Base-by-base conservation (phyloP, 2,888 invertebrate species). In the Anthophora plumipes region DNA sequence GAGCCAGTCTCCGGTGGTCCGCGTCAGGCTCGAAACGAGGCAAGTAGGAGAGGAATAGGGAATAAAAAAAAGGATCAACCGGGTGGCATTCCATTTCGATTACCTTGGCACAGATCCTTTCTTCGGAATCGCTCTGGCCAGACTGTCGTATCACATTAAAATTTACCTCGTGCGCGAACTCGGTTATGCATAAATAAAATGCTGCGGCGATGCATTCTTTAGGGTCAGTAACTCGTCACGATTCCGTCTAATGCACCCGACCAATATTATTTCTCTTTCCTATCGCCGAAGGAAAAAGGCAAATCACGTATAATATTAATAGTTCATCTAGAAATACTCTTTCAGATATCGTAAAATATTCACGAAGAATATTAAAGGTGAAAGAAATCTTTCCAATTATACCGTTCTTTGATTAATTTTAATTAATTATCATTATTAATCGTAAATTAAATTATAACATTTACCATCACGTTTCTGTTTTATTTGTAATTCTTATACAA, bases 171-270 rank as follows among this genome's bases (percentile, higher is more conserved):
- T 75, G 79, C 76, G 78, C 85, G 85, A 86, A 83, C 83, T 83
- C 85, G 82, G 68, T 84, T 85, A 89, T 89, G 85, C 85, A 89
- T 88, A 88, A 84, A 88, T 89, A 81, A 86, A 81, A 78, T n/a
- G 69, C 64, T 55, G 50, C 69, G 31, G 63, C 72, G 72, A 76
- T 81, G 73, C 81, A 81, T 84, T 85, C 80, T 67, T 84, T 76
- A 64, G 76, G 81, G 81, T 86, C 84, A 69, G 77, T 85, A 84
- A 86, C 81, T 79, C 79, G 70, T 69, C 4, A 31, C 43, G 55
- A 68, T 57, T 57, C 39, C 52, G 52, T 71, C 81, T 67, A 76
- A 64, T 41, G 52, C 64, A 60, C 48, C 48, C 70, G 63, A 20
- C 31, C 20, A 31, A 70, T 67, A 37, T 8, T 14, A 50, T 20